phyloP scores from a whole-genome alignment of 2,888 invertebrate genomes.

The Euplagia quadripunctaria region DNA sequence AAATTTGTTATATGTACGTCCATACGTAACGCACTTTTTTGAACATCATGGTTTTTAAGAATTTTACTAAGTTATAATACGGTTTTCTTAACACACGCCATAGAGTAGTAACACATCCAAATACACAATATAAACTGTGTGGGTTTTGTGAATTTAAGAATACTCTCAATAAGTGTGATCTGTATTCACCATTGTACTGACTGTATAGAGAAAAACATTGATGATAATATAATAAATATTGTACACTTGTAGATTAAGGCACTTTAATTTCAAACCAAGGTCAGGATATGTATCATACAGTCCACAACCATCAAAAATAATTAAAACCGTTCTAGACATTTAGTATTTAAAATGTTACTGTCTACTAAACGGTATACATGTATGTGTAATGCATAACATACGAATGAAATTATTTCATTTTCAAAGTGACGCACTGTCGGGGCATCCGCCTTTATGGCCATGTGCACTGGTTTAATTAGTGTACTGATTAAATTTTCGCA shows the following conservation, averaged over 20 bases:
- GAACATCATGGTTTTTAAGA: background rate
- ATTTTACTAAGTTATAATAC: background rate
- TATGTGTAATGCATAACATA: background rate
- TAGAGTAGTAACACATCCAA: background rate
- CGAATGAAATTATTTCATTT: conserved; percentile 20
- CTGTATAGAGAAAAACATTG: too few relatives aligned
- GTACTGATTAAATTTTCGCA: conserved; percentile 5
- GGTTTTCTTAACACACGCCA: background rate
- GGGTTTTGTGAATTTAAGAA: too few relatives aligned
- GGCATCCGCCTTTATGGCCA: conserved; percentile 4
- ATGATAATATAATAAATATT: too few relatives aligned
- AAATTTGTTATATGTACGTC: background rate
- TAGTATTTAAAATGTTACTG: background rate
- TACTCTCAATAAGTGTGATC: too few relatives aligned
- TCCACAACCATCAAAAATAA: background rate
- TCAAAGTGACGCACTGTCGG: conserved; percentile 17
- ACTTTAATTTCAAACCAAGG: background rate
- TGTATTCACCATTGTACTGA: too few relatives aligned
- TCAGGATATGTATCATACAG: background rate
- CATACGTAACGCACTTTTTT: background rate
- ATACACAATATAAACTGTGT: too few relatives aligned
- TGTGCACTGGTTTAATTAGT: conserved; percentile 8
- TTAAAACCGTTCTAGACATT: background rate
- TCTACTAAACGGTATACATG: background rate
- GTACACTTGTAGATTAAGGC: background rate